These are phyloP conservation scores for Dasysyrphus tricinctus DNA, from an alignment of 2,888 invertebrate genomes.

Conservation along the genomic window DNA sequence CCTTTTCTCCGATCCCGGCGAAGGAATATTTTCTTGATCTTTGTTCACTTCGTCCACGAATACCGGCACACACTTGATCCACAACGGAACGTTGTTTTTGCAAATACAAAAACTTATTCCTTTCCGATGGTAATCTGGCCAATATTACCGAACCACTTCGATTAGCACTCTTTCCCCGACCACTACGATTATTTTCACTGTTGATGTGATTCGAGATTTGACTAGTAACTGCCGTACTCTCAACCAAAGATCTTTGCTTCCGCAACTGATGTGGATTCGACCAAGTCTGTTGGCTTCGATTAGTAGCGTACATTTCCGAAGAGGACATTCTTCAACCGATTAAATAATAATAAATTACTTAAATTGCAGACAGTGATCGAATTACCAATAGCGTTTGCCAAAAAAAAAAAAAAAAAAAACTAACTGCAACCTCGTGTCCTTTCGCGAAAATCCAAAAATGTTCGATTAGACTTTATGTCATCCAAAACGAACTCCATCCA, in stretches of 20 bases:
- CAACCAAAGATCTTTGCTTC: conserved; percentile 65
- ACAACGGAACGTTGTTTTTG: conserved; percentile 63
- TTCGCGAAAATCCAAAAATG: conserved; percentile 55
- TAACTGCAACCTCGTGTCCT: conserved; percentile 58
- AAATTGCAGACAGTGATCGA: conserved; percentile 34
- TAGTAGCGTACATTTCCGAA: conserved; percentile 43
- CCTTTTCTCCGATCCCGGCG: background rate
- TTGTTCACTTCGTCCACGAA: conserved; percentile 63
- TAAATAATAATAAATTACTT: conserved; percentile 33
- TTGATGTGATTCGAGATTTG: conserved; percentile 42
- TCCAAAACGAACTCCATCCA: conserved; percentile 59
- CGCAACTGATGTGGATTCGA: conserved; percentile 68
- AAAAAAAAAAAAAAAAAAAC: conserved; percentile 28
- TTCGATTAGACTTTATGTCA: conserved; percentile 63
- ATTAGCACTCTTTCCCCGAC: conserved; percentile 35
- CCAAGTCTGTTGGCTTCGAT: conserved; percentile 69
- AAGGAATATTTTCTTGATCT: conserved; percentile 50
- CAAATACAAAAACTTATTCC: conserved; percentile 63
- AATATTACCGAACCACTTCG: conserved; percentile 63
- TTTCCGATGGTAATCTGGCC: conserved; percentile 51
- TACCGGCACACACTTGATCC: conserved; percentile 62
- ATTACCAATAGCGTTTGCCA: conserved; percentile 52
- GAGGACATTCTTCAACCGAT: conserved; percentile 59
- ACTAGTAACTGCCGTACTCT: conserved; percentile 42
- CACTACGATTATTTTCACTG: conserved; percentile 35